Base-by-base conservation (phyloP, 2,797 vertebrate species). In the Halcyon leucocephala region DNA sequence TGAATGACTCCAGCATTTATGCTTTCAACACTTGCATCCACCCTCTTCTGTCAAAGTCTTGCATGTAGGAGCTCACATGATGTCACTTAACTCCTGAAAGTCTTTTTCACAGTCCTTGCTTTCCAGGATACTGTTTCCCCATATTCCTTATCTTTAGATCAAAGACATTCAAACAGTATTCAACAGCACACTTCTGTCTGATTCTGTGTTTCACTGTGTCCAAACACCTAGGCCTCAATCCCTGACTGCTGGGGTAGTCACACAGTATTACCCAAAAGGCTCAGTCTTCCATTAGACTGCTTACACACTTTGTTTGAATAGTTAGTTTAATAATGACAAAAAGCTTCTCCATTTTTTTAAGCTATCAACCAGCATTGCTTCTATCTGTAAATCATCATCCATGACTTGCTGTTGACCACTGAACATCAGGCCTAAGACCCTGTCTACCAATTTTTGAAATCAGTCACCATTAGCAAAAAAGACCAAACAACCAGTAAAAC, bases 61-160 rank as follows among this genome's bases (percentile, higher is more conserved):
- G 1, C 64, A 70, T 18, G 42, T 64, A 57, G 41, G 73, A 96
- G 55, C 66, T 84, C 70, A 39, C 41, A 60, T 31, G 33, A 48
- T 54, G 17, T 77, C 85, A 76, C 41, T 58, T 41, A 72, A 86
- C 66, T 95, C 73, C 76, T 87, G 11, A 14, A 94, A 83, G 55
- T 73, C 29, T 89, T 92, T 72, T 77, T 33, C 41, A 77, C 8
- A 90, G 49, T 25, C 42, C 41, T 1, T 91, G 70, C 77, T 84
- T 95, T 95, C 85, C 39, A 91, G 80, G 87, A 86, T 61, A 79
- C 46, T 25, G 46, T 49, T 84, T 83, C 73, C 60, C 15, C 51
- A 52, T 54, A 70, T 46, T 60, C 37, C 52, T 71, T 54, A 76
- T 60, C 70, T 71, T 86, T 49, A 35, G 20, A 82, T 72, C 37